These are phyloP conservation scores for Diorhabda carinulata DNA, from an alignment of 1,140 invertebrate genomes.

Conservation along the genomic window DNA sequence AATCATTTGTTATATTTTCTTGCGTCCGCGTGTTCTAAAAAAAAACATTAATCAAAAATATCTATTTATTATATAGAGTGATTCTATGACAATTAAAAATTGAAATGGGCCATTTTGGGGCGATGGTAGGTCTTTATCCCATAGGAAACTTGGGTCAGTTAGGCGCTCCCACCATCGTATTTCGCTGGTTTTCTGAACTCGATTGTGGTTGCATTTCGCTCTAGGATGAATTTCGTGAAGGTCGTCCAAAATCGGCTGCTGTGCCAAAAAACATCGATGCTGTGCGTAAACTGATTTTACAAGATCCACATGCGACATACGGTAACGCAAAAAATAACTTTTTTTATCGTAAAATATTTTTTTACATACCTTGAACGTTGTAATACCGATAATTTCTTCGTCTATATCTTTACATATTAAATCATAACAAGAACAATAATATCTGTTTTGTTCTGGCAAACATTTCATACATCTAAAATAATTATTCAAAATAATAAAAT, in stretches of 20 bases:
- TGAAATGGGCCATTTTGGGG: not conserved
- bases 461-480: slow-evolving; percentile 23
- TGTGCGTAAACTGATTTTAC: no score
- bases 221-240: not conserved
- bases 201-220: not conserved
- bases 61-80: not conserved
- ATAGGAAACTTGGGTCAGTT: not conserved
- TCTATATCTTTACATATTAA: slow-evolving; percentile 27
- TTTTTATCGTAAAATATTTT: slow-evolving; percentile 2
- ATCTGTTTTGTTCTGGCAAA: slow-evolving; percentile 23
- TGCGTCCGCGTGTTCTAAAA: not conserved
- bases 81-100: slow-evolving; percentile 3
- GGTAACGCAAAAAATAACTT: not conserved
- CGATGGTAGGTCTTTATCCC: not conserved
- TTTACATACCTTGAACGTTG: slow-evolving; percentile 7
- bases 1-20: no score
- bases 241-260: no score
- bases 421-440: slow-evolving; percentile 29
- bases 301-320: no score
- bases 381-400: slow-evolving; percentile 13
- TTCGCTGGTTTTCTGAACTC: not conserved
- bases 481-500: no score
- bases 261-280: no score
- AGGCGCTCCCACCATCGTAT: not conserved
- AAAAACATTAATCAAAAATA: slow-evolving; percentile 6